Percentiles rank a stretch among this genome's conserved stretches.
phyloP scores from a whole-genome alignment of 2,113 vertebrate species.

The Cavia porcellus region DNA sequence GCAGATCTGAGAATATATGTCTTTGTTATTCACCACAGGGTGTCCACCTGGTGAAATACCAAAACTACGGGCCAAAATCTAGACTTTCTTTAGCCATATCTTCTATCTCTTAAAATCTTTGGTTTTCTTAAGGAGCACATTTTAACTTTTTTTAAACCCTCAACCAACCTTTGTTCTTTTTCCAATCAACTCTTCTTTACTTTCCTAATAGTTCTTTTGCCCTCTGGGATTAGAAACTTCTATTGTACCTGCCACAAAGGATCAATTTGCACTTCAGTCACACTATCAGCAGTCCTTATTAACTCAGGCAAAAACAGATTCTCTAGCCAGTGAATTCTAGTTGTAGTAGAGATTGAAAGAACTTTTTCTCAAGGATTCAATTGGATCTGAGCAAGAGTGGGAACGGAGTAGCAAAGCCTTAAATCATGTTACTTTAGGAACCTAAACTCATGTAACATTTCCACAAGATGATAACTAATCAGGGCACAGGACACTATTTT shows the following conservation, averaged over 20 bases:
- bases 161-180: neutral
- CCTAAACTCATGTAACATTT: slow-evolving; percentile 57
- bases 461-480: slow-evolving; percentile 57
- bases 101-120: neutral
- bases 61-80: neutral
- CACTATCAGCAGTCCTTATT: neutral
- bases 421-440: slow-evolving; percentile 47
- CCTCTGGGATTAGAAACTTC: slow-evolving; percentile 15
- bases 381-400: slow-evolving; percentile 17
- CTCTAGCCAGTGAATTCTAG: neutral
- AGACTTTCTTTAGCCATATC: neutral
- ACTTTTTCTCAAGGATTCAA: neutral
- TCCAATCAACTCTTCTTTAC: neutral
- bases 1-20: neutral
- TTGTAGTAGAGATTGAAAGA: neutral
- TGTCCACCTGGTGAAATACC: neutral
- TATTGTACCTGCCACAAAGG: slow-evolving; percentile 52
- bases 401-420: neutral
- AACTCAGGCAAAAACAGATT: neutral
- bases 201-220: neutral
- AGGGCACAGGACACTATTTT: slow-evolving; percentile 62
- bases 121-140: neutral
- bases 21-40: neutral
- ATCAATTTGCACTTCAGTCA: slow-evolving; percentile 51
- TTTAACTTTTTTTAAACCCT: neutral